These are phyloP conservation scores for Daktulosphaira vitifoliae DNA, from an alignment of 1,140 invertebrate genomes.

Conservation along the genomic window DNA sequence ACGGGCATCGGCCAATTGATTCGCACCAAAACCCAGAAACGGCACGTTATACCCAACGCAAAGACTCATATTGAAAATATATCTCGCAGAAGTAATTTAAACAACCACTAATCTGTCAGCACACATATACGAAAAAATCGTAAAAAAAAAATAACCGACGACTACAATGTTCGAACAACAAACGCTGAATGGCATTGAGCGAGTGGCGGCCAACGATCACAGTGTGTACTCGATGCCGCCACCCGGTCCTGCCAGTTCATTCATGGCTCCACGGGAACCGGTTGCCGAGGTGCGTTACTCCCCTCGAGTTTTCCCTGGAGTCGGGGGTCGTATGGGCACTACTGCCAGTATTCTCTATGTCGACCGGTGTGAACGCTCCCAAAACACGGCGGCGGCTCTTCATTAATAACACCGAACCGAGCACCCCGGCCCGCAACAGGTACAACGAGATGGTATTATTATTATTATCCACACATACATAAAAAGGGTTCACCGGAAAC, in stretches of 20 bases:
- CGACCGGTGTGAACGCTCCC: slow-evolving; percentile 13
- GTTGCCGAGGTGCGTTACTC: slow-evolving; percentile 9
- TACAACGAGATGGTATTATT: background rate
- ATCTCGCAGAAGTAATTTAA: background rate
- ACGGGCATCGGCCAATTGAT: background rate
- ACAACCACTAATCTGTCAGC: background rate
- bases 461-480: background rate
- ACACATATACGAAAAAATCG: no score
- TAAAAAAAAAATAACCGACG: background rate
- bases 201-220: background rate
- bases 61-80: slow-evolving; percentile 15
- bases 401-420: slow-evolving; percentile 20
- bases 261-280: slow-evolving; percentile 21
- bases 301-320: background rate
- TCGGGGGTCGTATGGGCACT: background rate
- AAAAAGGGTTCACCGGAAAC: slow-evolving; percentile 33
- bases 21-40: slow-evolving; percentile 3
- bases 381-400: background rate
- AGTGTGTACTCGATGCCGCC: background rate
- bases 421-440: background rate
- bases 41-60: background rate
- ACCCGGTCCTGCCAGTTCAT: slow-evolving; percentile 7
- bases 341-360: background rate
- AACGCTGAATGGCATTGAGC: slow-evolving; percentile 31
- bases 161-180: background rate